A percentile compares a stretch with the other conserved stretches of the same genome.
Conservation (phyloP, 2,113 vertebrate species). For the Riparia riparia region DNA sequence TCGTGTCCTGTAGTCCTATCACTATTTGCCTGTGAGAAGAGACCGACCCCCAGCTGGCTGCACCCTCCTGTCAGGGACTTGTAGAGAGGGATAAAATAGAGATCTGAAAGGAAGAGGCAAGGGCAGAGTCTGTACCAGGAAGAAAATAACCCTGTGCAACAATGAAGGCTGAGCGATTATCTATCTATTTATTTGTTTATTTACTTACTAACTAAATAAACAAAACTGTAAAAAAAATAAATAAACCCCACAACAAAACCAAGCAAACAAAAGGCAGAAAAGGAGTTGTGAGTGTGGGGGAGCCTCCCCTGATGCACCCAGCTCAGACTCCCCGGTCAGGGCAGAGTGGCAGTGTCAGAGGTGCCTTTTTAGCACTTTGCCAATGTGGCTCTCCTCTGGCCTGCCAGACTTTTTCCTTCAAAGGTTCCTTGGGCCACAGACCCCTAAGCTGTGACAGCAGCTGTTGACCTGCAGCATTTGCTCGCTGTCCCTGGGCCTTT, state of each 20-base stretch:
- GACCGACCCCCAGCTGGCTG: neutral
- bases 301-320: neutral
- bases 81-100: neutral
- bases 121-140: neutral
- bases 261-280: neutral
- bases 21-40: neutral
- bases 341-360: neutral
- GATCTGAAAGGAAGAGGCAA: neutral
- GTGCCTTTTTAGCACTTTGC: accelerated
- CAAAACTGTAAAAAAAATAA: neutral
- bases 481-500: accelerated
- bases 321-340: neutral
- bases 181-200: no score
- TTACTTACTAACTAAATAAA: neutral
- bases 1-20: neutral
- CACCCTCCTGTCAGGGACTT: neutral
- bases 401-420: neutral
- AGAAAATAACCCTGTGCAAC: neutral
- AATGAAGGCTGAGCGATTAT: neutral
- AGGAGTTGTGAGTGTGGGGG: accelerated
- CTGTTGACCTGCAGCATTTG: neutral
- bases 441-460: neutral
- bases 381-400: no score
- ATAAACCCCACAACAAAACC: no score
- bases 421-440: neutral